Evolutionary conservation across 2,113 vertebrate genomes (phyloP).

Genomic region (Danio rerio): DNA sequence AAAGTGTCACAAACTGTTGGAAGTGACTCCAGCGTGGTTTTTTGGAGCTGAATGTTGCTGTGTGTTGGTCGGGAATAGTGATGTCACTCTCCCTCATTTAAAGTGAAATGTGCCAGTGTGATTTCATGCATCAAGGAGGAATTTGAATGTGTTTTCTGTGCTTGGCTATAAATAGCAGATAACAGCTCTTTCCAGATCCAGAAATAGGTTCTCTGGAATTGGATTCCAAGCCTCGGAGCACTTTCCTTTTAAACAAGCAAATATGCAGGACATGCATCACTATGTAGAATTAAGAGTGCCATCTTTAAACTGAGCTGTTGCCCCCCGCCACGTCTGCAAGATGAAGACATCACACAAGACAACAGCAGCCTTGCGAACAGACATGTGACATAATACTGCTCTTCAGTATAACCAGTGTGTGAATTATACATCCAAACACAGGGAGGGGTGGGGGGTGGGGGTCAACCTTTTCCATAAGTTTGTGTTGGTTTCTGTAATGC

Average conservation of each 20-base stretch:
- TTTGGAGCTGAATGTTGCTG: conserved; percentile 9
- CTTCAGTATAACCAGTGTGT: too few species aligned
- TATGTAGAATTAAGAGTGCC: conserved; percentile 24
- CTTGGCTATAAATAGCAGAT: conserved; percentile 58
- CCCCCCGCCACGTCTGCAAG: neutral
- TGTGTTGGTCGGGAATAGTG: conserved; percentile 31
- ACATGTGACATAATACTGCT: too few species aligned
- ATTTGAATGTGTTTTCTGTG: conserved; percentile 58
- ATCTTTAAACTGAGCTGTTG: conserved; percentile 19
- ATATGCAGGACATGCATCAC: conserved; percentile 38
- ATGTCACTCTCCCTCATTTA: conserved; percentile 37
- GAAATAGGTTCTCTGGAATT: conserved; percentile 53
- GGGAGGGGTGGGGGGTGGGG: too few species aligned
- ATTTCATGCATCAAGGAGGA: conserved; percentile 60
- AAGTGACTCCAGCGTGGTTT: conserved; percentile 23
- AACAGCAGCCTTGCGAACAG: neutral
- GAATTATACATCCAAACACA: too few species aligned
- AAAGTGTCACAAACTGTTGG: conserved; percentile 25
- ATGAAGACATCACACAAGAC: neutral
- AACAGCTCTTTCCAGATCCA: conserved; percentile 55
- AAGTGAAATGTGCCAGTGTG: conserved; percentile 54
- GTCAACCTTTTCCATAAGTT: too few species aligned
- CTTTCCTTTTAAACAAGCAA: conserved; percentile 52
- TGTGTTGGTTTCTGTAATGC: too few species aligned
- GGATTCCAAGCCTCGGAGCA: conserved; percentile 47